Evolutionary conservation across 1,140 invertebrate genomes (phyloP), one percentile per base, ranked within the genome.

Genomic region (Polypedilum pembai): DNA sequence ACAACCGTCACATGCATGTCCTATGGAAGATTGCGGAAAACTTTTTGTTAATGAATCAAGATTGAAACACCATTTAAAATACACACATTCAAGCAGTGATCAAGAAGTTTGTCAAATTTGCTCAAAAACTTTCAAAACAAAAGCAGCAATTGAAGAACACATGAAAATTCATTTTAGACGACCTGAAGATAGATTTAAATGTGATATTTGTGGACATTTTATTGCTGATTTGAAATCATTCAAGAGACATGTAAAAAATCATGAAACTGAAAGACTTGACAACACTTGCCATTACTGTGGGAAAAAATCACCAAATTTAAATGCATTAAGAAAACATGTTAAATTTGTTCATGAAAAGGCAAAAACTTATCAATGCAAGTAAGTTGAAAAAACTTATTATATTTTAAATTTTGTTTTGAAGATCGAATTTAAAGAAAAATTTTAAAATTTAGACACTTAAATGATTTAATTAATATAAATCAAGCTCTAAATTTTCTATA

Each of bases 271-370:
- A 40, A 73, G 74, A 0, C 77, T 77, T 0, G 76, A 77, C 40
- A 74, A 77, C 20, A 77, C 77, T 15, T 82, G 81, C 73, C 77
- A 75, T 40, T 76, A 80, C 0, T 82, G 81, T 40, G 78, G 78
- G 66, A 82, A 82, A 73, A 76, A 80, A 2, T 79, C 81, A 3
- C 81, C 81, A 15, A 81, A 80, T 74, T 77, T 80, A 0, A 79
- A 79, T 66, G 81, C 81, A n/a, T 78, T 82, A 76, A 24, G 79
- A 7, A 81, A 79, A 18, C 81, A 82, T 24, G 78, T 80, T 56
- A 78, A 78, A 0, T 82, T 81, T 56, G 81, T 81, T 0, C 81
- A 82, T 75, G 74, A 76, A 0, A 75, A 78, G 3, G 79, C 78
- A 15, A 76, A 79, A 0, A 78, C 76, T 65, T 79, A 79, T 73